Evolutionary conservation across 1,140 invertebrate species (phyloP).

Genomic region (Hycleus phaleratus): DNA sequence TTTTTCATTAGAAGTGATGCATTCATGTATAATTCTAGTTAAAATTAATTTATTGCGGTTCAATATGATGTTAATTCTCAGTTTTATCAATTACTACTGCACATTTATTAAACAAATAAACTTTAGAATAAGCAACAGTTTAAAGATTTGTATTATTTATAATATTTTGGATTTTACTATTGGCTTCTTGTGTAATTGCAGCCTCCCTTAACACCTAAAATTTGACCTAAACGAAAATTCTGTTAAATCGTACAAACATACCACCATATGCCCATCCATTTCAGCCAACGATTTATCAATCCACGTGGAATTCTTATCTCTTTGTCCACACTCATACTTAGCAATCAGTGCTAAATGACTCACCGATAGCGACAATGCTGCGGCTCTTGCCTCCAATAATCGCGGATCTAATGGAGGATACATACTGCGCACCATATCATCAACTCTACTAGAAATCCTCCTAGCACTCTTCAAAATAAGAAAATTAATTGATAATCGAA

Average conservation of each 20-base stretch:
- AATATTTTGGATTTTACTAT: conserved; percentile 8
- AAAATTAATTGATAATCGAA: not conserved
- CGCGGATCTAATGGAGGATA: conserved; percentile 65
- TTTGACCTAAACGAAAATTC: not conserved
- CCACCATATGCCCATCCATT: conserved; percentile 60
- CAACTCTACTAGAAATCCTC: conserved; percentile 60
- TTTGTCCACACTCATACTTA: conserved; percentile 47
- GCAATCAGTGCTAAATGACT: conserved; percentile 57
- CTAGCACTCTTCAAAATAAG: conserved; percentile 48
- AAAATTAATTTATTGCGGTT: conserved; percentile 14
- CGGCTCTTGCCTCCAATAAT: conserved; percentile 61
- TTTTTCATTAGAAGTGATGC: conserved; percentile 5
- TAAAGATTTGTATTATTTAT: conserved; percentile 6
- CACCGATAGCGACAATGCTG: conserved; percentile 60
- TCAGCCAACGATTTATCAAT: conserved; percentile 61
- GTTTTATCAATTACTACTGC: not conserved
- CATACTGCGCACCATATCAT: conserved; percentile 65
- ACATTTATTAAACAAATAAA: not conserved
- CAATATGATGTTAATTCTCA: not conserved
- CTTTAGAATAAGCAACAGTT: conserved; percentile 1
- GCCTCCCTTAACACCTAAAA: conserved; percentile 47
- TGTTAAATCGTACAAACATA: conserved; percentile 29
- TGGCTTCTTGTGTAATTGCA: conserved; percentile 46
- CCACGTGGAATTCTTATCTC: conserved; percentile 47
- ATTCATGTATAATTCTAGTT: conserved; percentile 10